phyloP scores from a whole-genome alignment of 1,140 invertebrate genomes.

The Sitophilus oryzae region DNA sequence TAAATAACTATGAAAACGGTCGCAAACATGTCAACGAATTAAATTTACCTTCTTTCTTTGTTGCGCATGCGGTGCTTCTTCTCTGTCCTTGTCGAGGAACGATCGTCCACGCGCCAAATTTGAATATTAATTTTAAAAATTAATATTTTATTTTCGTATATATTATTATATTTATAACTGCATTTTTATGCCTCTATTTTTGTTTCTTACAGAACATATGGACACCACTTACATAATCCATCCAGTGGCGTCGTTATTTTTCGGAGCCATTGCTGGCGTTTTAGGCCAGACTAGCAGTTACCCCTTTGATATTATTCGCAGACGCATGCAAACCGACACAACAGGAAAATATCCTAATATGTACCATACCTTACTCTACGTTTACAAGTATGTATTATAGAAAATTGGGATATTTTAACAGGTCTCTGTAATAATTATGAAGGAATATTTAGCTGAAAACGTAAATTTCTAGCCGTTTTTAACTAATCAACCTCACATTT shows the following conservation, averaged over 20 bases:
- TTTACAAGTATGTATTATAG: slow-evolving; percentile 55
- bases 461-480: too few species aligned
- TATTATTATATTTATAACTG: background rate
- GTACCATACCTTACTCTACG: slow-evolving; percentile 54
- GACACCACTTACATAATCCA: slow-evolving; percentile 43
- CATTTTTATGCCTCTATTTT: slow-evolving; percentile 3
- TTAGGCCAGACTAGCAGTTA: slow-evolving; percentile 94
- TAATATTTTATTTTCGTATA: background rate
- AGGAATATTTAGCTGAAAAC: too few species aligned
- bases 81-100: too few species aligned
- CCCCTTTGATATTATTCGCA: slow-evolving; percentile 86
- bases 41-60: too few species aligned
- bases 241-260: slow-evolving; percentile 62
- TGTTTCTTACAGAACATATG: slow-evolving; percentile 35
- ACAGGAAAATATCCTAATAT: slow-evolving; percentile 58
- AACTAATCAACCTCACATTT: too few species aligned
- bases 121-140: too few species aligned
- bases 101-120: too few species aligned
- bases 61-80: too few species aligned
- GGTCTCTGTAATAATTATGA: too few species aligned
- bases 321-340: slow-evolving; percentile 75
- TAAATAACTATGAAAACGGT: too few species aligned
- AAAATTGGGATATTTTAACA: slow-evolving; percentile 13
- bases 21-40: too few species aligned
- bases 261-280: slow-evolving; percentile 88